Evolutionary conservation across 2,113 vertebrate species (phyloP).

Genomic region (Hymenochirus boettgeri): DNA sequence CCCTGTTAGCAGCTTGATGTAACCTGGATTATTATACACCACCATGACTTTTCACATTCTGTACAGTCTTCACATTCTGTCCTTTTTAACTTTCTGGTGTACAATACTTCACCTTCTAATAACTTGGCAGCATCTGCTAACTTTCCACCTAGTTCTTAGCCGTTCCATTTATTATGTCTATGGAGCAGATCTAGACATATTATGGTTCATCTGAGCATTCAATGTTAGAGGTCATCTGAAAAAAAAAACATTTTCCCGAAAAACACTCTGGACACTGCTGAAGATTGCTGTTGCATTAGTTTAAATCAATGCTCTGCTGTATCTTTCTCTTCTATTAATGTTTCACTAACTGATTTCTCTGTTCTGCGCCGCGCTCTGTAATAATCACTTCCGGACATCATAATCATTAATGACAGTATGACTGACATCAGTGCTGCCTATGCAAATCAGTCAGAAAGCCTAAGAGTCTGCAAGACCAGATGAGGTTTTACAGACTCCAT

Average conservation of each 20-base stretch:
- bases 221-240: conserved; percentile 36
- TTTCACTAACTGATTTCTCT: conserved; percentile 16
- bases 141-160: conserved; percentile 40
- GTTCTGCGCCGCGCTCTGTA: conserved; percentile 4
- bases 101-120: conserved; percentile 32
- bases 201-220: conserved; percentile 42
- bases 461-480: not conserved
- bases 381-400: conserved; percentile 30
- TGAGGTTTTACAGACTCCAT: not conserved
- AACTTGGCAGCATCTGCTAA: conserved; percentile 31
- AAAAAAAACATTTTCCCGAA: conserved; percentile 40
- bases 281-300: conserved; percentile 27
- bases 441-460: not conserved
- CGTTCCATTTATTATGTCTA: conserved; percentile 40
- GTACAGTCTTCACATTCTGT: conserved; percentile 15
- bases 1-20: no score
- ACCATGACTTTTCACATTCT: conserved; percentile 5
- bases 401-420: conserved; percentile 18
- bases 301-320: conserved; percentile 29
- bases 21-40: no score
- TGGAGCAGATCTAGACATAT: conserved; percentile 28
- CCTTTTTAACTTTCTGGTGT: conserved; percentile 23
- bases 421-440: not conserved
- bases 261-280: conserved; percentile 38
- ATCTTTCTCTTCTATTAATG: conserved; percentile 32